Base-by-base conservation (phyloP, 1,140 invertebrate species). In the Amyelois transitella region DNA sequence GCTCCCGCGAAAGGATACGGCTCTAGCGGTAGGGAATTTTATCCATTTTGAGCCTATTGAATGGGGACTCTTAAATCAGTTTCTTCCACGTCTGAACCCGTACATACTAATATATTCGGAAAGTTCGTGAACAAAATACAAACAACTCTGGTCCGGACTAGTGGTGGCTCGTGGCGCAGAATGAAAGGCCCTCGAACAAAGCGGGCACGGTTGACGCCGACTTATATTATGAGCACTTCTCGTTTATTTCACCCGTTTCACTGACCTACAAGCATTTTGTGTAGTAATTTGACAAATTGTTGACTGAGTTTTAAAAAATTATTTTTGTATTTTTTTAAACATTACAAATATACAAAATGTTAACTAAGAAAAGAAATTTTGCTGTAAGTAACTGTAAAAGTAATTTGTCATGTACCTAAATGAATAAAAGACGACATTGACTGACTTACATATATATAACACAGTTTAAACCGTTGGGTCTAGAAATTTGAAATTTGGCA, bases 91-190 rank as follows among this genome's bases (percentile, higher is more conserved):
- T 80, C 62, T 74, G 75, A 72, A 77, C 62, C 70, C 70, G 58
- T 69, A 68, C 67, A 66, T 73, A 78, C 77, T 86, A 86, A 86
- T 77, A 80, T 84, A 86, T 86, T 82, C 81, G 64, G 62, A 75
- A 77, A 79, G 73, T 80, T 78, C 79, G 79, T 81, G 81, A 76
- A 81, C 76, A 68, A 81, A 86, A 86, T 86, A 84, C 74, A 78
- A 84, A 84, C 75, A 84, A 69, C 66, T 53, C 64, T 79, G 66
- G 66, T n/a, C 32, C 12, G 32, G 32, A 14, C n/a, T 6, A 28
- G 25, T 28, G 81, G 75, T 75, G 69, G 69, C 54, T 48, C 62
- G 5, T 56, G 53, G 54, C 69, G 69, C 64, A 66, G 65, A 64
- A 61, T 76, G 69, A 75, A 77, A 77, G 68, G 64, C 69, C 32